phyloP scores from a whole-genome alignment of 2,113 vertebrate genomes.

The Muntiacus muntjak region DNA sequence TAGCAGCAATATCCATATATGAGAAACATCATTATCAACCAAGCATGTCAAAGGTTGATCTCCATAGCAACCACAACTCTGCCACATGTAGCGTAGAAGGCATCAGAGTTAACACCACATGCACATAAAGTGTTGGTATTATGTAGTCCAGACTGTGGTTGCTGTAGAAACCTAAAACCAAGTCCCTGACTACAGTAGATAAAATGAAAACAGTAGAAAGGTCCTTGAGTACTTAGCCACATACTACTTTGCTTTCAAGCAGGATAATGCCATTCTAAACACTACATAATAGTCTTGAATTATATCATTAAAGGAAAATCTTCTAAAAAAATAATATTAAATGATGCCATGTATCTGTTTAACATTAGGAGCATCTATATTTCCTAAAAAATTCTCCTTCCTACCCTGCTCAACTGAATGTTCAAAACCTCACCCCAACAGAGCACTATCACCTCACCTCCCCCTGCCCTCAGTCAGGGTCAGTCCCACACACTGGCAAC shows the following conservation, averaged over 20 bases:
- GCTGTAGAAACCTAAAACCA: conserved; percentile 67
- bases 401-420: neutral
- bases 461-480: neutral
- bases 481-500: neutral
- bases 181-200: conserved; percentile 37
- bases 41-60: conserved; percentile 59
- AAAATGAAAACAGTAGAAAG: conserved; percentile 62
- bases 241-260: neutral
- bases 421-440: neutral
- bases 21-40: conserved; percentile 43
- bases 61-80: conserved; percentile 69
- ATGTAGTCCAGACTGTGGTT: conserved; percentile 48
- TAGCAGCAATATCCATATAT: conserved; percentile 47
- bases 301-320: conserved; percentile 6
- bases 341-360: conserved; percentile 14
- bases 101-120: conserved; percentile 55
- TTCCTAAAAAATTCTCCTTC: conserved; percentile 12
- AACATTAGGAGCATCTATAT: neutral
- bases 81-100: conserved; percentile 39
- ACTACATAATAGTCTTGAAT: neutral
- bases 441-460: neutral
- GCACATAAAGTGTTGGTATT: conserved; percentile 33
- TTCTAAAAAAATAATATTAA: conserved; percentile 23
- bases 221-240: conserved; percentile 31
- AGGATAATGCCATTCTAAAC: neutral